These are phyloP conservation scores for Drosophila borborema DNA, from an alignment of 2,888 invertebrate species.

Conservation along the genomic window DNA sequence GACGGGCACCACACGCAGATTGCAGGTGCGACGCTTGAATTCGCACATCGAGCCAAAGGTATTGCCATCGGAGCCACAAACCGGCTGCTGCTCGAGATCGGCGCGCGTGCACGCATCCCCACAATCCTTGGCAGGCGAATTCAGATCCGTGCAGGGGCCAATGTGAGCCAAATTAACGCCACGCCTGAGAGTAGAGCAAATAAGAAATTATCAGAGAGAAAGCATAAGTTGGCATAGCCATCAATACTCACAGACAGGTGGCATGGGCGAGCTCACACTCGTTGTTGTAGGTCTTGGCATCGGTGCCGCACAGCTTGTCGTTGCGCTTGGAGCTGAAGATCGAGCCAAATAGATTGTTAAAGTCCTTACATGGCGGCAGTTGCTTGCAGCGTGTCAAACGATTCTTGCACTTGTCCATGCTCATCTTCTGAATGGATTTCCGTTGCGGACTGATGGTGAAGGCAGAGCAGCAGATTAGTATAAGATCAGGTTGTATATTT, in stretches of 20 bases:
- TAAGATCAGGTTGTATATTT: no score
- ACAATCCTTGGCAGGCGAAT: slow-evolving; percentile 85
- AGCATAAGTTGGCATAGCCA: no score
- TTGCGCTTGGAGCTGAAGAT: slow-evolving; percentile 87
- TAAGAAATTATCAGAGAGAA: not conserved
- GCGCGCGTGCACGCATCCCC: slow-evolving; percentile 87
- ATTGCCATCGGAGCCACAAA: slow-evolving; percentile 95
- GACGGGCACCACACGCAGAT: slow-evolving; percentile 93
- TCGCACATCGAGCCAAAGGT: slow-evolving; percentile 95
- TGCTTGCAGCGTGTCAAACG: slow-evolving; percentile 92
- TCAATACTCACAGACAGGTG: slow-evolving; percentile 90
- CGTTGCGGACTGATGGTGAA: slow-evolving; percentile 78
- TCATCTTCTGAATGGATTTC: slow-evolving; percentile 84
- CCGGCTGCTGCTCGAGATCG: slow-evolving; percentile 88
- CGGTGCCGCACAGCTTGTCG: slow-evolving; percentile 95
- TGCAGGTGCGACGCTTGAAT: slow-evolving; percentile 92
- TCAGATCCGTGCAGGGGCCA: slow-evolving; percentile 92
- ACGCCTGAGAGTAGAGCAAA: slow-evolving; percentile 87
- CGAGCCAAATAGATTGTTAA: slow-evolving; percentile 84
- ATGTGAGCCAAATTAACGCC: slow-evolving; percentile 95
- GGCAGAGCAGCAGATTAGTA: no score
- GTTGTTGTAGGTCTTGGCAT: slow-evolving; percentile 93
- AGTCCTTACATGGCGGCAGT: slow-evolving; percentile 88
- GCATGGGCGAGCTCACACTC: slow-evolving; percentile 93
- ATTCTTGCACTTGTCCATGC: slow-evolving; percentile 91